Evolutionary conservation across 2,113 vertebrate genomes (phyloP), one percentile per base, ranked within the genome.

Genomic region (Tragelaphus buxtoni): DNA sequence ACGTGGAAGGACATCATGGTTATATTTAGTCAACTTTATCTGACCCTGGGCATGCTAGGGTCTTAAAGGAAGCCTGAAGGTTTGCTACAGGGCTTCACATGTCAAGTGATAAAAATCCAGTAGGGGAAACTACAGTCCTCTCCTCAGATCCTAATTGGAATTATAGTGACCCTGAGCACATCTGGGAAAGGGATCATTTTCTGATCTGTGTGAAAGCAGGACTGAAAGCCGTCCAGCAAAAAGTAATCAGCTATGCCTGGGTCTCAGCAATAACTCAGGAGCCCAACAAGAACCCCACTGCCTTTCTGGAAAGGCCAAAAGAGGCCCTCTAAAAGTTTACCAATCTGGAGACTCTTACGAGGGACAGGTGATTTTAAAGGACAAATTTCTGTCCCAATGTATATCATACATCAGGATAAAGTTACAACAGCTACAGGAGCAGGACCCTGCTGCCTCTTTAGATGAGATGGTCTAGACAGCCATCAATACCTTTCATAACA

Each of bases 241-340:
- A 9, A 65, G 32, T 1, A 2, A 18, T 65, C 61, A n/a, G 16
- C 61, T 65, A n/a, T 9, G 61, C 32, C 61, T 1, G 0, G 7
- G 16, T 65, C 32, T 65, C 61, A 65, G 16, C 61, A 65, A 32
- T n/a, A 18, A 65, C 32, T 65, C 32, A 65, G 61, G 61, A 65
- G 61, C 32, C 7, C 32, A 65, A 0, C 0, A 3, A 65, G 61
- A 65, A 18, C 7, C 16, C 61, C 32, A 18, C 0, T 63, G 30
- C 30, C 61, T 63, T 63, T 63, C 61, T 63, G 61, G 61, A 17
- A n/a, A 63, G 61, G 61, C 7, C 17, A 9, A 63, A 63, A 63
- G 14, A n/a, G 32, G 61, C 30, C 7, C 30, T 63, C 30, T 14
- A 63, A 17, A 63, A 63, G 30, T 63, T 63, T 63, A 17, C 61